A percentile compares a stretch with the other conserved stretches of the same genome.
These are phyloP conservation scores for Nematostella vectensis DNA, from an alignment of 92 coral and sea anemone genomes.

Conservation along the genomic window DNA sequence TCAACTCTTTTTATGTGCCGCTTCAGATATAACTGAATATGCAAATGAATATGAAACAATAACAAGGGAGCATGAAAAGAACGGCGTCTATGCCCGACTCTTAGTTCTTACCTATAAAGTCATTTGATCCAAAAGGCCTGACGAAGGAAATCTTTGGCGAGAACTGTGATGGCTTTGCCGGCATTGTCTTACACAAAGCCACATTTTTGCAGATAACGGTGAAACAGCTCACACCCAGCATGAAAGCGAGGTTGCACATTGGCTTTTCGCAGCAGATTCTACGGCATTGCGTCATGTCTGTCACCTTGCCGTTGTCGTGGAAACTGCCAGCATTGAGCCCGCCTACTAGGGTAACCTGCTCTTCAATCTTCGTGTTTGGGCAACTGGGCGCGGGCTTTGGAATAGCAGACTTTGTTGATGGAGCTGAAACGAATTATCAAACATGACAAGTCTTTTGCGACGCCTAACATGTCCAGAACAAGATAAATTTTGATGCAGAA, in stretches of 20 bases:
- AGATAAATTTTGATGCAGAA: too few relatives aligned
- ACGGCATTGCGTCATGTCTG: constrained; percentile 71
- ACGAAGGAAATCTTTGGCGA: constrained; percentile 77
- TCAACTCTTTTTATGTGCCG: too few relatives aligned
- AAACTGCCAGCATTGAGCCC: constrained; percentile 88
- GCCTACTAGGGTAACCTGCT: constrained; percentile 76
- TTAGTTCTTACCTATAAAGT: constrained; percentile 58
- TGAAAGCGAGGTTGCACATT: constrained; percentile 87
- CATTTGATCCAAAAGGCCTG: constrained; percentile 52
- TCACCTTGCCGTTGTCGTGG: constrained; percentile 92
- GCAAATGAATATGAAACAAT: too few relatives aligned
- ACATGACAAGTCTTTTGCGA: too few relatives aligned
- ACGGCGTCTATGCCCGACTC: too few relatives aligned
- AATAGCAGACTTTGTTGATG: constrained; percentile 13
- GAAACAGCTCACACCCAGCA: constrained; percentile 85
- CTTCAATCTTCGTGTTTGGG: constrained; percentile 66
- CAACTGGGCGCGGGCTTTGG: constrained; percentile 47
- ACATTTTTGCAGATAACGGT: constrained; percentile 91
- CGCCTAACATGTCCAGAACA: too few relatives aligned
- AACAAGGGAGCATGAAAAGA: too few relatives aligned
- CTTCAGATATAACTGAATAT: too few relatives aligned
- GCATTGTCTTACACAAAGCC: constrained; percentile 75
- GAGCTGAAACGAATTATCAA: too few relatives aligned
- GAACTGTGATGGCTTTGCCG: constrained; percentile 75
- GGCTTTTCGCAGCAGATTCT: constrained; percentile 97